These are phyloP conservation scores for Xiphorhynchus erythropygius DNA, from an alignment of 2,797 vertebrate genomes.

Conservation along the genomic window DNA sequence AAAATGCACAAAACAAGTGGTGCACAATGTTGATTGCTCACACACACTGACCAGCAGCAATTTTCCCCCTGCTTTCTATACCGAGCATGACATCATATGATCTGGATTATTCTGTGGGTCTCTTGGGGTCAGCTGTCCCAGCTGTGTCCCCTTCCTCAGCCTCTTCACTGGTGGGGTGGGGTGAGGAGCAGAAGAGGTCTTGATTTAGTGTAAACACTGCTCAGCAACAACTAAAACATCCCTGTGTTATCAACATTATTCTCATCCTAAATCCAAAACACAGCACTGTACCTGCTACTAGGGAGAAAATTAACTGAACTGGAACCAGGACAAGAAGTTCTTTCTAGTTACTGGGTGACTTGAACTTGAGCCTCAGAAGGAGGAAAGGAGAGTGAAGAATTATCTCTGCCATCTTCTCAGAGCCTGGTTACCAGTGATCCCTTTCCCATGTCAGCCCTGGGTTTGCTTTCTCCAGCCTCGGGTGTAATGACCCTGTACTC, in stretches of 20 bases:
- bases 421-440: accelerated
- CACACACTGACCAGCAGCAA: background rate
- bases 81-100: background rate
- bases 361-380: background rate
- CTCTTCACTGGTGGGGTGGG: background rate
- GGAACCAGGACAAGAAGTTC: background rate
- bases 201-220: background rate
- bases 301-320: background rate
- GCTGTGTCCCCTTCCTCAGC: background rate
- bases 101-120: background rate
- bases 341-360: background rate
- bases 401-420: background rate
- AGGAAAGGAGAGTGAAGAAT: background rate
- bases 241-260: background rate
- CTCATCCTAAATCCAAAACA: background rate
- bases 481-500: background rate
- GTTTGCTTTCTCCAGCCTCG: background rate
- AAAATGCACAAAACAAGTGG: background rate
- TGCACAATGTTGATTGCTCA: background rate
- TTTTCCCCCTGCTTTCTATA: background rate
- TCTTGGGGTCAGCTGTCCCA: background rate
- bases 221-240: background rate
- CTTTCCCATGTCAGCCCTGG: background rate
- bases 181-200: background rate
- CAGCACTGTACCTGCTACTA: background rate